Evolutionary conservation across 1,140 invertebrate species (phyloP).

Genomic region (Cydia fagiglandana): DNA sequence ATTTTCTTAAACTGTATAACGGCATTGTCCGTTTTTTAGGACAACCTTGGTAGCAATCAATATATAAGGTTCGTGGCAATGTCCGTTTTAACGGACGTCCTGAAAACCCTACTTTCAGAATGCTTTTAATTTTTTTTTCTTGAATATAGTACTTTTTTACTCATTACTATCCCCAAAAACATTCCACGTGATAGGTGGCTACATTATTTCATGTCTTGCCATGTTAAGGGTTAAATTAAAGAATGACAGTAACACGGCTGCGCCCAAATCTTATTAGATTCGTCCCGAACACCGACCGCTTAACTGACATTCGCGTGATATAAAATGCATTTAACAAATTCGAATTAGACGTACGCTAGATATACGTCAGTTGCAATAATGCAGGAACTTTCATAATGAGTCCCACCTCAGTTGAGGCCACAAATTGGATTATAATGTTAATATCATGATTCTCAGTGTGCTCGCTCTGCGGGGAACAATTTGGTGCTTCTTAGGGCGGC

Average conservation of each 20-base stretch:
- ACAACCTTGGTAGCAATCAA: no score
- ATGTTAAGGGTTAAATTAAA: no score
- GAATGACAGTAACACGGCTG: constrained; percentile 58
- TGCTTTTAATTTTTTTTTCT: no score
- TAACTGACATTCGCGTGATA: constrained; percentile 44
- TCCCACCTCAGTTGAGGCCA: constrained; percentile 62
- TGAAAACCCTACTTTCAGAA: no score
- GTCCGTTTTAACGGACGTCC: no score
- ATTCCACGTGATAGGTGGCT: no score
- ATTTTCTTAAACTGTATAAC: no score
- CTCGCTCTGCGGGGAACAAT: constrained; percentile 61
- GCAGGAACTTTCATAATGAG: constrained; percentile 70
- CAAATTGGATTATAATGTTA: constrained; percentile 77
- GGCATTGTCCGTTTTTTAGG: no score
- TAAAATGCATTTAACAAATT: constrained; percentile 60
- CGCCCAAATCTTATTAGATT: constrained; percentile 55
- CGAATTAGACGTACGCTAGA: constrained; percentile 45
- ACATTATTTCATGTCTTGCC: no score
- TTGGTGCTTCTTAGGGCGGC: constrained; percentile 58
- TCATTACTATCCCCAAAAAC: no score
- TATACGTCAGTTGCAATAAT: constrained; percentile 69
- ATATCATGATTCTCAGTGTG: constrained; percentile 62
- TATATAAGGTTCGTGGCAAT: no score
- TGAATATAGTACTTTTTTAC: no score
- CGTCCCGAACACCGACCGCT: constrained; percentile 46